A percentile compares a stretch with the other conserved stretches of the same genome.
phyloP scores from a whole-genome alignment of 2,888 invertebrate species.

The Tinea trinotella region DNA sequence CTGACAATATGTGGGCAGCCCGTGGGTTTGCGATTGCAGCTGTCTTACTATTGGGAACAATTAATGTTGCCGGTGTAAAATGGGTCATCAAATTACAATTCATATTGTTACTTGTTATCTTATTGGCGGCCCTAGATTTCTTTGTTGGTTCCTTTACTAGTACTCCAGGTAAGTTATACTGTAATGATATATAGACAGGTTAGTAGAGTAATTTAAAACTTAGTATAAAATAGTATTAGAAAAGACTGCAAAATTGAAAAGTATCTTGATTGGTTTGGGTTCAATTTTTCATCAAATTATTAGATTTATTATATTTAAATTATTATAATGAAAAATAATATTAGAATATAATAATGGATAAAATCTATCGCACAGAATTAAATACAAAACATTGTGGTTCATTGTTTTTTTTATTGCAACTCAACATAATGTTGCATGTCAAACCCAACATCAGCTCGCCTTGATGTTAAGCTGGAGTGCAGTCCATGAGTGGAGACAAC shows the following conservation, averaged over 20 bases:
- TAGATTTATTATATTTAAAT: constrained; percentile 17
- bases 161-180: constrained; percentile 80
- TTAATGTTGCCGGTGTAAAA: constrained; percentile 97
- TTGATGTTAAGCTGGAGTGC: too few relatives aligned
- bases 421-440: too few relatives aligned
- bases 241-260: too few relatives aligned
- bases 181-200: constrained; percentile 20
- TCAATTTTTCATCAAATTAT: constrained; percentile 15
- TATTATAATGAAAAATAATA: constrained; percentile 16
- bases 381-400: too few relatives aligned
- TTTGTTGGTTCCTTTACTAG: constrained; percentile 91
- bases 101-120: constrained; percentile 85
- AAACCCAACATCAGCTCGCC: too few relatives aligned
- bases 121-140: constrained; percentile 93
- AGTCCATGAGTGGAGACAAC: too few relatives aligned
- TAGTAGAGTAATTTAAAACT: too few relatives aligned
- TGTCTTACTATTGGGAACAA: constrained; percentile 87
- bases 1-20: constrained; percentile 84
- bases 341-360: not conserved
- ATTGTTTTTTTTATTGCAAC: too few relatives aligned
- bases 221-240: too few relatives aligned
- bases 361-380: too few relatives aligned
- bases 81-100: constrained; percentile 98
- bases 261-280: too few relatives aligned
- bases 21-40: constrained; percentile 91